Conservation (phyloP, 2,113 vertebrate genomes). For the zebrafish (Danio rerio) region GRCz12tu NC_133182.1:74439001-74439500, state of each 20-base stretch:
- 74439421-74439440: conserved; percentile 54
- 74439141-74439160: conserved; percentile 93
- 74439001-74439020: not conserved
- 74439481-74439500: not conserved
- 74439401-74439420: conserved; percentile 67
- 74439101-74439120: conserved; percentile 80
- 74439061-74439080: not conserved
- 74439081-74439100: conserved; percentile 15
- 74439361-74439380: conserved; percentile 15
- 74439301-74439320: conserved; percentile 62
- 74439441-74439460: not conserved
- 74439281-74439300: conserved; percentile 74
- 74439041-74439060: conserved; percentile 19
- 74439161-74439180: conserved; percentile 86
- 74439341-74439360: conserved; percentile 47
- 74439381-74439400: conserved; percentile 51
- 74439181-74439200: conserved; percentile 86
- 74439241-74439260: conserved; percentile 93
- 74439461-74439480: not conserved
- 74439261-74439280: conserved; percentile 86
- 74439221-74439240: conserved; percentile 96
- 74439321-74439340: conserved; percentile 59
- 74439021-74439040: conserved; percentile 21
- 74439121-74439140: conserved; percentile 89
- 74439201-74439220: conserved; percentile 94